phyloP scores from a whole-genome alignment of 2,797 vertebrate genomes.

The Pseudochirops corinnae region DNA sequence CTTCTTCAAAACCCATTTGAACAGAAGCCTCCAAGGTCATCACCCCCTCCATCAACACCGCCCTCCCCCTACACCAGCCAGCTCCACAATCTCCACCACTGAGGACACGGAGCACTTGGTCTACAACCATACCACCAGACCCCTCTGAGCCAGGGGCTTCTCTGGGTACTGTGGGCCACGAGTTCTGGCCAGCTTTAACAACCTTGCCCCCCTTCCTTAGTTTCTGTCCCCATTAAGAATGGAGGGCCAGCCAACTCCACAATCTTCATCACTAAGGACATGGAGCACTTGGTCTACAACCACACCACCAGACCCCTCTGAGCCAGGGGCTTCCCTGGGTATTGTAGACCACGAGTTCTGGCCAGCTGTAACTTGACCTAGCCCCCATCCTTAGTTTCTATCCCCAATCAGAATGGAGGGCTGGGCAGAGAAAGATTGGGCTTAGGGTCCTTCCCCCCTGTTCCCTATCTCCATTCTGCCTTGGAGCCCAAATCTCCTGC shows the following conservation, averaged over 20 bases:
- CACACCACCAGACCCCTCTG: conserved; percentile 94
- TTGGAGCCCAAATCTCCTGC: conserved; percentile 27
- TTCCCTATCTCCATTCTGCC: conserved; percentile 31
- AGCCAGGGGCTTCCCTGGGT: conserved; percentile 72
- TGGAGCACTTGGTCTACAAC: conserved; percentile 93
- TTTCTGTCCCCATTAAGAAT: not conserved
- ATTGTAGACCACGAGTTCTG: not conserved
- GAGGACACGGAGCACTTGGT: conserved; percentile 93
- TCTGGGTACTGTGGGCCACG: not conserved
- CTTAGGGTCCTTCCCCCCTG: conserved; percentile 28
- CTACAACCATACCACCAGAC: conserved; percentile 94
- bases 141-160: conserved; percentile 87
- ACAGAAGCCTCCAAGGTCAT: conserved; percentile 76
- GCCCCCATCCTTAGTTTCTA: conserved; percentile 16
- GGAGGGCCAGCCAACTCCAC: conserved; percentile 84
- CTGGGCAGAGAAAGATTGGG: conserved; percentile 42
- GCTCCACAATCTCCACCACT: conserved; percentile 83
- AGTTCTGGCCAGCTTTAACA: not conserved
- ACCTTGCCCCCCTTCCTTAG: conserved; percentile 6
- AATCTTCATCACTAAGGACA: conserved; percentile 87
- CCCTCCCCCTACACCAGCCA: conserved; percentile 86
- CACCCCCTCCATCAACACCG: conserved; percentile 78
- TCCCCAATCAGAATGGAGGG: conserved; percentile 14
- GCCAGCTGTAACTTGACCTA: conserved; percentile 19
- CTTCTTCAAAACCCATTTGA: conserved; percentile 87